Evolutionary conservation across 2,888 invertebrate species (phyloP), one percentile per base, ranked within the genome.

Genomic region (Neoascia interrupta): DNA sequence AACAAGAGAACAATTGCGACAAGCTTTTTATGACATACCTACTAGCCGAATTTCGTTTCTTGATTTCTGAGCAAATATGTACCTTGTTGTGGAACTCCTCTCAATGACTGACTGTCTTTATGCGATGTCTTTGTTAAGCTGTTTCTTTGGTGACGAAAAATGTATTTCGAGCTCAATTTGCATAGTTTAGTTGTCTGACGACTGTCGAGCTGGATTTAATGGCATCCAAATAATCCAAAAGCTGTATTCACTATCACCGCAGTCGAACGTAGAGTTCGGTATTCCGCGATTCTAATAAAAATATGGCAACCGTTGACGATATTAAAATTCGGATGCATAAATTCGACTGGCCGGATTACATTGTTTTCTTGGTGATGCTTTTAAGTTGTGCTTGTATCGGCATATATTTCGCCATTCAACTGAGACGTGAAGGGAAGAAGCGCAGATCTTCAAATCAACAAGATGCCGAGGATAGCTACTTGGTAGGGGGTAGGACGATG

Each of bases 321-420:
- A 84, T 89, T 60, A 86, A 88, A 54, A 82, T 84, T 41, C 86
- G 91, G 49, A 89, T 93, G 88, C 93, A 93, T 84, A 91, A 90
- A 81, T 94, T 94, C 84, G 92, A 92, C 10, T 92, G 92, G 91
- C 90, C 90, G 53, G 96, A 96, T 86, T 96, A 96, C 88, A 85
- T 93, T 1, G 93, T 96, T 81, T 96, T 96, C 87, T 90, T 92
- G 64, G 84, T 91, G 0, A 95, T 96, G 95, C 88, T 96, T 83
- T 89, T 92, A 10, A 90, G 94, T 31, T 96, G 95, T 87, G 93
- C 95, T 0, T 89, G 91, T 8, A 93, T 96, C 41, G 96, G 96
- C 0, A 88, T 96, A n/a, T 95, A 94, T 85, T 96, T 94, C 89
- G 96, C 95, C 1, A 92, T 94, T 81, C 90, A 93, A 85, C 92